Percentiles rank a stretch among this genome's conserved stretches.
These are phyloP conservation scores for Haliclona indistincta DNA, from an alignment of 37 sponge, comb jelly and placozoan genomes.

Conservation along the genomic window DNA sequence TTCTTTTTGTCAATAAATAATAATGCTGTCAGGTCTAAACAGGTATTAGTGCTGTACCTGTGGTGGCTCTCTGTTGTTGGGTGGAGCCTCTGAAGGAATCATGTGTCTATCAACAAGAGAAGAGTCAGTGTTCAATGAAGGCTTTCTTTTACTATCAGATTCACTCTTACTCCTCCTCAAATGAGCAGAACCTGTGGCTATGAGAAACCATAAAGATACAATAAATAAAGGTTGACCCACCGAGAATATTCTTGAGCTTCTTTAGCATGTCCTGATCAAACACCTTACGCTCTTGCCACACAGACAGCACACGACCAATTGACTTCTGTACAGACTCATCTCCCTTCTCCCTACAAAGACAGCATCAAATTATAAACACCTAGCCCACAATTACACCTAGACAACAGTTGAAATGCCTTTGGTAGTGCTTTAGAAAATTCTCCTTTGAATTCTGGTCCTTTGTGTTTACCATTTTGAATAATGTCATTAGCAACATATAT, in stretches of 20 bases:
- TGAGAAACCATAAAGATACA: background rate
- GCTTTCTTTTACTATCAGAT: slow-evolving; percentile 35
- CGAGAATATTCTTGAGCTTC: slow-evolving; percentile 38
- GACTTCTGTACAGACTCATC: slow-evolving; percentile 59
- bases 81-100: slow-evolving; percentile 18
- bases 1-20: background rate
- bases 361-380: background rate
- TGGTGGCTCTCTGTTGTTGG: slow-evolving; percentile 50
- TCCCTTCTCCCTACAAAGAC: slow-evolving; percentile 21
- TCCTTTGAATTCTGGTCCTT: slow-evolving; percentile 78
- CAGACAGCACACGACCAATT: slow-evolving; percentile 62
- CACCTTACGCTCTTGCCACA: slow-evolving; percentile 89
- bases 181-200: slow-evolving; percentile 21
- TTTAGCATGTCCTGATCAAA: slow-evolving; percentile 52
- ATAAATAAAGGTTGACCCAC: slow-evolving; percentile 27
- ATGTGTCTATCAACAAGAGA: slow-evolving; percentile 2
- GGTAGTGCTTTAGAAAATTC: slow-evolving; percentile 84
- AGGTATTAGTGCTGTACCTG: slow-evolving; percentile 20
- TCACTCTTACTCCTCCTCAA: slow-evolving; percentile 50
- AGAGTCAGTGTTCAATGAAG: slow-evolving; percentile 2
- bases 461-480: slow-evolving; percentile 93
- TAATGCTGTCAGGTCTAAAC: background rate
- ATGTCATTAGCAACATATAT: slow-evolving; percentile 96
- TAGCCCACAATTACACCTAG: slow-evolving; percentile 1
- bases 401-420: slow-evolving; percentile 66